These are phyloP conservation scores for Galbula dea DNA, from an alignment of 2,113 vertebrate genomes.

Conservation along the genomic window DNA sequence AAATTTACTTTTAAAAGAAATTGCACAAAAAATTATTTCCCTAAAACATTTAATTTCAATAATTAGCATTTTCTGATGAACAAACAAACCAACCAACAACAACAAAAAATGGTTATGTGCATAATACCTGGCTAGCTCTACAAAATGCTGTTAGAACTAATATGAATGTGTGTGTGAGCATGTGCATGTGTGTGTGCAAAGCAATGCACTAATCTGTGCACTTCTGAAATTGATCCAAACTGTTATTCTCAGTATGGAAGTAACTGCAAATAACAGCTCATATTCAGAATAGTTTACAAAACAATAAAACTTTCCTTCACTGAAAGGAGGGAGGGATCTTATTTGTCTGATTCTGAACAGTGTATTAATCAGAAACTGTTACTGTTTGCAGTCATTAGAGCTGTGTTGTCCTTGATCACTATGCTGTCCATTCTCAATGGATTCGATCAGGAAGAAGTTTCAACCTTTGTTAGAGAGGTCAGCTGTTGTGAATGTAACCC, in stretches of 20 bases:
- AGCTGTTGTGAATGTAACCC: not conserved
- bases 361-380: not conserved
- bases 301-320: not conserved
- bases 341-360: not conserved
- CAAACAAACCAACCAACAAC: not conserved
- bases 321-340: not conserved
- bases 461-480: not conserved
- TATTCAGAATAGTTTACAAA: not conserved
- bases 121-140: not conserved
- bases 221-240: not conserved
- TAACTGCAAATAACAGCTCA: not conserved
- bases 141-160: not conserved
- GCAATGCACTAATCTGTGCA: not conserved
- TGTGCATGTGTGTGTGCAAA: not conserved
- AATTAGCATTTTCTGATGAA: not conserved
- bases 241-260: not conserved
- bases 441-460: not conserved
- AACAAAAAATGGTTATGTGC: fast-evolving
- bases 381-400: not conserved
- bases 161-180: not conserved
- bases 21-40: not conserved
- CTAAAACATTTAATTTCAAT: not conserved
- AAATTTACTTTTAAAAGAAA: not conserved
- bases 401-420: not conserved
- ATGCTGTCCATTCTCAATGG: not conserved